Base-by-base conservation (phyloP, 2,797 vertebrate species). In the Galagoides demidoff region DNA sequence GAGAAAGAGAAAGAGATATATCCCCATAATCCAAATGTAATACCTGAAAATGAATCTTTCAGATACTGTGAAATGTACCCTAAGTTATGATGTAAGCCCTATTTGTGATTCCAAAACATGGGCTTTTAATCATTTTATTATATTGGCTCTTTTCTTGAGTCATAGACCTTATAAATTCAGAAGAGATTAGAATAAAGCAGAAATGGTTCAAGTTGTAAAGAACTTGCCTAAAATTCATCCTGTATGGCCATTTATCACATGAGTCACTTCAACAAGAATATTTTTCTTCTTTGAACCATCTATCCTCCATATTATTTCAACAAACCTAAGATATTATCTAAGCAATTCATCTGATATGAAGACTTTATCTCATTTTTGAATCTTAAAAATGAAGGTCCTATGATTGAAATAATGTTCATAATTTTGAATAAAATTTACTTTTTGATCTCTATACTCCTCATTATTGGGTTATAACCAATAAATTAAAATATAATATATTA, bases 391-490 rank as follows among this genome's bases (percentile, higher is more conserved):
- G 20, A 64, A 86, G 22, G 64, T 79, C 14, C 45, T 43, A 12
- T 22, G 3, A 92, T 45, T 89, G 5, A 76, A 91, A 83, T 37
- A 55, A 61, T 63, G 76, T 34, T 3, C 0, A 79, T 19, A 77
- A 95, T 29, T 93, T 74, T 95, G 29, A 96, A 39, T 43, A 93
- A 27, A 92, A 89, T 55, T 37, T 85, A 73, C 19, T 71, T 92
- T 84, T n/a, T 78, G 13, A 52, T 91, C 31, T 71, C n/a, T 34
- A 13, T 64, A 85, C 10, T 59, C 73, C 29, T 74, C 4, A 55
- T 39, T 68, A 90, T 77, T 92, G 59, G 43, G 34, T 19, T 81
- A 90, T 7, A 52, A 43, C 5, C 39, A 43, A 43, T 43, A 43
- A 43, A 43, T 43, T 7, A 43, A 43, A 43, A 43, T 43, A 43